Base-by-base conservation (phyloP, 2,888 invertebrate species). In the Lamellibrachia columna region DNA sequence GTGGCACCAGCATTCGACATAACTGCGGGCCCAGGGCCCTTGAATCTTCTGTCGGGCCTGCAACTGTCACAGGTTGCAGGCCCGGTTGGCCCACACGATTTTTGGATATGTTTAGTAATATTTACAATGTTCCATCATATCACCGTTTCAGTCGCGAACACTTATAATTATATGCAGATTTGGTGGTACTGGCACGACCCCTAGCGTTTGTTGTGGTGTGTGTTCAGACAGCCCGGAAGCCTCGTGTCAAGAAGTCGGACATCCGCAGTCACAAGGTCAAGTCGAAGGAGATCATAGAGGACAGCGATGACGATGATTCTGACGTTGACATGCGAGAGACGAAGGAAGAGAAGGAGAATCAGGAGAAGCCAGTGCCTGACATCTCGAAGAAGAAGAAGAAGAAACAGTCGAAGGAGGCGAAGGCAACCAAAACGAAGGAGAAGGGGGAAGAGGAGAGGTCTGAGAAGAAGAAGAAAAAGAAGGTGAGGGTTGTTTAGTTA, bases 381-480 rank as follows among this genome's bases (percentile, higher is more conserved):
- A 95, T 93, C 92, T 92, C 93, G 28, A 94, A 93, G 92, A 94
- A 97, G 94, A 97, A 97, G 92, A 92, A 97, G 94, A 97, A 97
- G 95, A 97, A 96, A 1, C 40, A 40, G 40, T 40, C 40, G 93
- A 95, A 95, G 94, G 40, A 75, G 75, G n/a, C 22, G 75, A 75
- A 75, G 75, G 60, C 91, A 40, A 91, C 58, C 11, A 91, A 90
- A 52, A 92, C 90, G 53, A 75, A 91, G 52, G 11, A 75, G 52
- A 90, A 91, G 28, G 75, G 53, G 90, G 91, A 90, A 28, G 92
- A 92, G 75, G 53, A 40, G 15, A 92, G 53, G n/a, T 90, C 40
- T 28, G 90, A 92, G 8, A 55, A 91, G 90, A 55, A 91, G 90
- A 93, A 93, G 92, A 93, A 90, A 52, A 90, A 90, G 52, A 75